Evolutionary conservation across 1,140 invertebrate species (phyloP), one percentile per base, ranked within the genome.

Genomic region (Zophobas morio): DNA sequence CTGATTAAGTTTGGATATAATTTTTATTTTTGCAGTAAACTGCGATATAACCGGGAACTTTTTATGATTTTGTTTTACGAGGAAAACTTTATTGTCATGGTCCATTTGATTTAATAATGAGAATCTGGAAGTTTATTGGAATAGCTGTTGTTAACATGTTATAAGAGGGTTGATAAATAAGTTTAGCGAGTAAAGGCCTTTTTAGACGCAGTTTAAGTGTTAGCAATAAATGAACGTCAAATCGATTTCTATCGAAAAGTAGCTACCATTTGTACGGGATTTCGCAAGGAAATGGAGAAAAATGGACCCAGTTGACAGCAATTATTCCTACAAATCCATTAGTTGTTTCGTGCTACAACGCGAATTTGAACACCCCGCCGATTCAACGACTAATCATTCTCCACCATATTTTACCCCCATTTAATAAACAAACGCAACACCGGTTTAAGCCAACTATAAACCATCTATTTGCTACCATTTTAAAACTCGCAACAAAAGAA

Each of bases 181-280:
- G 66, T 81, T 78, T 74, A 75, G 60, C 54, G 70, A 66, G 76
- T 74, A 70, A 79, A 78, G 78, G 73, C 78, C 42, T 77, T 78
- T 80, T 79, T 76, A 76, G 75, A 76, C 74, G 74, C 73, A 79
- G 70, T 75, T 73, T 78, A 76, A 76, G 80, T 79, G 78, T 79
- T 73, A 49, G 76, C 78, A 73, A 81, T 80, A 81, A 81, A 81
- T 81, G 78, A 81, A 74, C 80, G 80, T 81, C 80, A 77, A 76
- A 80, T 81, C 80, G 80, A 81, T 81, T 80, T 80, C 78, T 81
- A 81, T 81, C 78, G 75, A 56, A 75, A 78, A 78, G 76, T 78
- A 51, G 78, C 49, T 78, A 74, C 76, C 76, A 80, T 80, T 80
- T 80, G 79, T 80, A 80, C 71, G 51, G 56, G 60, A 54, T 49